A percentile compares a stretch with the other conserved stretches of the same genome.
Conservation (phyloP, 1,140 invertebrate species). For the Drosophila biarmipes region DNA sequence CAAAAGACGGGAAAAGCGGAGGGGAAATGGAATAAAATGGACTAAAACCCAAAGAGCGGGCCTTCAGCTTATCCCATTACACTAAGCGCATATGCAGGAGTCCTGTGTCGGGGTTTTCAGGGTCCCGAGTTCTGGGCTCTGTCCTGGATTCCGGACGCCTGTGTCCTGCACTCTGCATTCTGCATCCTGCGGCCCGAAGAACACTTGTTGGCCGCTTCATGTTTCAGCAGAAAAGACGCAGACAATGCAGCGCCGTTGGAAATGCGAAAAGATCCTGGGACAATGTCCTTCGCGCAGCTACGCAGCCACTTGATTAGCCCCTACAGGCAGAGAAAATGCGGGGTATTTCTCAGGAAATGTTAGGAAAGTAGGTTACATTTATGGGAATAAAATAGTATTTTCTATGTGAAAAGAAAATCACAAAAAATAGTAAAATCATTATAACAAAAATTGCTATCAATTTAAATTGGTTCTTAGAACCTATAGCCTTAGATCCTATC, state of each 20-base stretch:
- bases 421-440: too few relatives aligned
- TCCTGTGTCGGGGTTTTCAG: conserved; percentile 18
- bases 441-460: too few relatives aligned
- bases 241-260: conserved; percentile 36
- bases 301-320: conserved; percentile 59
- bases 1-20: background rate
- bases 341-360: background rate
- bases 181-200: conserved; percentile 10
- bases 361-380: background rate
- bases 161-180: conserved; percentile 24
- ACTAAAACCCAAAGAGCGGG: background rate
- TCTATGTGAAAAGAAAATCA: too few relatives aligned
- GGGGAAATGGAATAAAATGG: background rate
- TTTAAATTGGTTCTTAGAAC: too few relatives aligned
- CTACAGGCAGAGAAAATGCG: conserved; percentile 4
- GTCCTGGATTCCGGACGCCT: background rate
- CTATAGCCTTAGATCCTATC: too few relatives aligned
- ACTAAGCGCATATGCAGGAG: conserved; percentile 61
- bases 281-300: conserved; percentile 48
- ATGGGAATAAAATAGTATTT: too few relatives aligned
- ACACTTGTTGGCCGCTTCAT: conserved; percentile 68
- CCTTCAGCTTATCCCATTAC: conserved; percentile 75
- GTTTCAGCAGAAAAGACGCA: conserved; percentile 53
- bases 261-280: conserved; percentile 52
- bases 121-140: background rate